phyloP scores from a whole-genome alignment of 2,113 vertebrate genomes.

The Phasianus colchicus region DNA sequence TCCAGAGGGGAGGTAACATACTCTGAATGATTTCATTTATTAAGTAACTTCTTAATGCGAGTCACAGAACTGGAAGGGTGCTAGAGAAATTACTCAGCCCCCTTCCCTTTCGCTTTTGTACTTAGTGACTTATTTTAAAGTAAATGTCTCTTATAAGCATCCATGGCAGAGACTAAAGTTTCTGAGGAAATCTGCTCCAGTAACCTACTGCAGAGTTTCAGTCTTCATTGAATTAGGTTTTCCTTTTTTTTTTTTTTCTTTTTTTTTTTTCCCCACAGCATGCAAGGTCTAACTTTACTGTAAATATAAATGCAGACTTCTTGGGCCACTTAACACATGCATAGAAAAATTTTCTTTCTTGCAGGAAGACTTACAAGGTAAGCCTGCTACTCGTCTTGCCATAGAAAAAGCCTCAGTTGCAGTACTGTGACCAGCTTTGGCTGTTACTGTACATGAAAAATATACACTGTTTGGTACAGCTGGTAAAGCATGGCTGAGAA shows the following conservation, averaged over 20 bases:
- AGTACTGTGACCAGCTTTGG: neutral
- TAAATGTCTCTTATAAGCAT: neutral
- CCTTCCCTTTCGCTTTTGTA: neutral
- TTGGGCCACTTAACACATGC: fast-evolving
- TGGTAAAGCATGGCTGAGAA: neutral
- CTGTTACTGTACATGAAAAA: neutral
- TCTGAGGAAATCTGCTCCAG: neutral
- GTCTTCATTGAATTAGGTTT: neutral
- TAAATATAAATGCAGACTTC: neutral
- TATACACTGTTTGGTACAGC: neutral
- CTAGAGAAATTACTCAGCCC: neutral
- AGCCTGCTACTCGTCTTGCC: neutral
- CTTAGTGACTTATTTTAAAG: neutral
- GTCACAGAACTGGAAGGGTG: neutral
- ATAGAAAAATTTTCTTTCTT: fast-evolving
- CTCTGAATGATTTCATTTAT: neutral
- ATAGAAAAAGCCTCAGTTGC: neutral
- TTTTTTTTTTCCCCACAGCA: neutral
- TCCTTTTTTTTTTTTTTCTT: neutral
- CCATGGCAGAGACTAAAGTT: neutral
- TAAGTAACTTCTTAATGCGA: neutral
- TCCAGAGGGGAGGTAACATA: neutral
- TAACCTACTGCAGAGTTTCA: neutral
- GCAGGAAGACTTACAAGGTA: neutral
- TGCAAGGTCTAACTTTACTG: neutral